Conservation (phyloP, 2,113 vertebrate genomes). For the Dipodomys stephensi region DNA sequence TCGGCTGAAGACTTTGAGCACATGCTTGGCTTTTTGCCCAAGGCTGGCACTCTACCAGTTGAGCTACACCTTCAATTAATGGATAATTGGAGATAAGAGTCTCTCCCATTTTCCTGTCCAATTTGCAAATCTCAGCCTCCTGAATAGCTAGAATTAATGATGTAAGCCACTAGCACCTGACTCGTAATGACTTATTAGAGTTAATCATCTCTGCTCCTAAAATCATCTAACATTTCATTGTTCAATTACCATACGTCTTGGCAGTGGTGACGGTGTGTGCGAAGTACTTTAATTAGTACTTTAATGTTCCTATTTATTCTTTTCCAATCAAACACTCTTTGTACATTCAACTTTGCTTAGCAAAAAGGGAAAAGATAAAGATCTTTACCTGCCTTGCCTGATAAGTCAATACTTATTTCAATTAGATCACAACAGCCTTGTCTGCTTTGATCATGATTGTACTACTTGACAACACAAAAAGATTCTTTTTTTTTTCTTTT, state of each 20-base stretch:
- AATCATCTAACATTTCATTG: not conserved
- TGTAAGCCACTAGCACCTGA: no score
- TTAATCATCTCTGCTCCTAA: slow-evolving; percentile 13
- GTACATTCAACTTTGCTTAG: not conserved
- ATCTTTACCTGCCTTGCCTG: not conserved
- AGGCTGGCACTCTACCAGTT: no score
- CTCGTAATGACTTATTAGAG: not conserved
- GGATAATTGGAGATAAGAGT: no score
- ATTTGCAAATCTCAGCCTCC: no score
- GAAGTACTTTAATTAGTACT: not conserved
- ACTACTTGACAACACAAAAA: not conserved
- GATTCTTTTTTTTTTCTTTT: not conserved
- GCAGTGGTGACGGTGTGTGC: not conserved
- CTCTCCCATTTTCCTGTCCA: no score
- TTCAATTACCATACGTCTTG: not conserved
- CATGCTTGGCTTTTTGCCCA: no score
- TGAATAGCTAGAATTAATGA: no score
- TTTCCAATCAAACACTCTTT: not conserved
- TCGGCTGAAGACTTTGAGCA: no score
- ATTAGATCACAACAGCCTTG: not conserved
- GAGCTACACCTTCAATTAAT: no score
- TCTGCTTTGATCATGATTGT: not conserved
- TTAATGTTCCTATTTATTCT: not conserved
- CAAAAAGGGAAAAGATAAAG: not conserved
- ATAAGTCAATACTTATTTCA: not conserved